Percentiles rank a stretch among this genome's conserved stretches.
Conservation (phyloP, 2,113 vertebrate genomes). For the Petroica traversi region DNA sequence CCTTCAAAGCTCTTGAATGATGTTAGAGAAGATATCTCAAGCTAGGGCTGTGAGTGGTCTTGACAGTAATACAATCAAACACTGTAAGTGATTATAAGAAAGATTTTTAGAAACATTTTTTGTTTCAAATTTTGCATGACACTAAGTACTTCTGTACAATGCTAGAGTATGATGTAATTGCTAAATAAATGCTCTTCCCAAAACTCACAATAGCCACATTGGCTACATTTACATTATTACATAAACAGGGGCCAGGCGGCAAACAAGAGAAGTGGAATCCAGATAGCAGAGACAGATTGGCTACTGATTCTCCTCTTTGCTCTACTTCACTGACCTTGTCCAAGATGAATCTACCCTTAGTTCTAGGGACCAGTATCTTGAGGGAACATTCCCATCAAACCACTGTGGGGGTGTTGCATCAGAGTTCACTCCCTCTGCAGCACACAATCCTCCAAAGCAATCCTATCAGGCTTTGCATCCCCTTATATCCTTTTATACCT, state of each 20-base stretch:
- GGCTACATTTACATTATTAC: neutral
- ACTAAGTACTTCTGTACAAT: neutral
- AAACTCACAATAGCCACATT: neutral
- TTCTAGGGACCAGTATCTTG: neutral
- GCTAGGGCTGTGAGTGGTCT: neutral
- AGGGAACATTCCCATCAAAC: neutral
- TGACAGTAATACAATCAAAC: neutral
- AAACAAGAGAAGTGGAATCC: neutral
- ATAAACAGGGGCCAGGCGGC: neutral
- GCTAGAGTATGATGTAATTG: neutral
- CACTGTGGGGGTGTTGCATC: neutral
- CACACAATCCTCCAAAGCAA: neutral
- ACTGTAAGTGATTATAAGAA: neutral
- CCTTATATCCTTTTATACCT: neutral
- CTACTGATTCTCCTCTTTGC: neutral
- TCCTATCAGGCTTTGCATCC: neutral
- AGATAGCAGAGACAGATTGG: neutral
- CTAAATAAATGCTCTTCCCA: neutral
- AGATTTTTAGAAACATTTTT: neutral
- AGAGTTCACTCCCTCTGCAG: neutral
- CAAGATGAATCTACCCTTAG: neutral
- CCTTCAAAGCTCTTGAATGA: neutral
- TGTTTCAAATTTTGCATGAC: neutral
- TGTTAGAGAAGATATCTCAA: neutral
- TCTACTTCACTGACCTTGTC: neutral